A percentile compares a stretch with the other conserved stretches of the same genome.
These are phyloP conservation scores for Anthoscopus minutus DNA, from an alignment of 2,113 vertebrate species.

Conservation along the genomic window DNA sequence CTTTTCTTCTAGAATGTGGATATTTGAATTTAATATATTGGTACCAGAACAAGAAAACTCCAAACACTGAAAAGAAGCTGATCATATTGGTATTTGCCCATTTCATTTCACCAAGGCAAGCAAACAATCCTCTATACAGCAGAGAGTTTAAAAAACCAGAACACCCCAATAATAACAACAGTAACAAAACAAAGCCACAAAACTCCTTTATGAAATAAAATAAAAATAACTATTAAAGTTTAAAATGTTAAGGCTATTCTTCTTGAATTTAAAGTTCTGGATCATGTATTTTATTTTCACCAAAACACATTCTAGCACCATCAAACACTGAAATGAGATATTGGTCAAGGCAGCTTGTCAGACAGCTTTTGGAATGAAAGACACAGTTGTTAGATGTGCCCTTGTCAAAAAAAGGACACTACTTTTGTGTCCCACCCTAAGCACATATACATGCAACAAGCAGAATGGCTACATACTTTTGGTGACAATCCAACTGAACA, in stretches of 20 bases:
- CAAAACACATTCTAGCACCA: slow-evolving; percentile 34
- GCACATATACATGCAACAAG: background rate
- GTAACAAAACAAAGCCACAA: background rate
- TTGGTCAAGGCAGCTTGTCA: background rate
- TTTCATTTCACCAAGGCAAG: background rate
- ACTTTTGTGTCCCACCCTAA: background rate
- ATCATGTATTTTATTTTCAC: background rate
- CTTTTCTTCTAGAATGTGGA: background rate
- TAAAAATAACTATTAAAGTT: background rate
- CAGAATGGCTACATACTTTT: background rate
- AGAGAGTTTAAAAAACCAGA: background rate
- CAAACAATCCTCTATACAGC: background rate
- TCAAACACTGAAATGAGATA: slow-evolving; percentile 1
- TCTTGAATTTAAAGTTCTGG: background rate
- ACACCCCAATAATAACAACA: background rate
- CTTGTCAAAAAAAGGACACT: background rate
- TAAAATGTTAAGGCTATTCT: background rate
- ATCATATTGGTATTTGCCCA: background rate
- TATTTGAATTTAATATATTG: background rate
- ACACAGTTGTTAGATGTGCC: background rate
- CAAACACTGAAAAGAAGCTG: background rate
- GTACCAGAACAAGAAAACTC: background rate
- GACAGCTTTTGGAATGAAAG: background rate
- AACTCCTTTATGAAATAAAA: background rate
- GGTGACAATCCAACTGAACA: background rate